A percentile compares a stretch with the other conserved stretches of the same genome.
phyloP scores from a whole-genome alignment of 1,140 invertebrate species.

The Orius insidiosus region DNA sequence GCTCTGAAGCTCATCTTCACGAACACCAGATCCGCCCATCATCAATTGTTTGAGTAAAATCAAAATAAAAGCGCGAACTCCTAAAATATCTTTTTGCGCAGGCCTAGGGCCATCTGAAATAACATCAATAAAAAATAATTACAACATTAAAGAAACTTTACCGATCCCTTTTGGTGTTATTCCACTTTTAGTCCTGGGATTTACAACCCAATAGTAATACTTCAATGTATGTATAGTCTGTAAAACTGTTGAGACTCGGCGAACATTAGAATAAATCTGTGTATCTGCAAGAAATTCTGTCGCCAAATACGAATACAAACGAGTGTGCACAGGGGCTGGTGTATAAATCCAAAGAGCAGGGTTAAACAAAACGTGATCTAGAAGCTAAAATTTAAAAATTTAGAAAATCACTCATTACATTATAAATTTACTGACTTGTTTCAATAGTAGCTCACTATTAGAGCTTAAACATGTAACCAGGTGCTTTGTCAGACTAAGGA shows the following conservation, averaged over 20 bases:
- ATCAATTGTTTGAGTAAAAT: slow-evolving; percentile 92
- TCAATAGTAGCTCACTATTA: slow-evolving; percentile 84
- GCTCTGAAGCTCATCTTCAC: slow-evolving; percentile 96
- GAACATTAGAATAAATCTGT: slow-evolving; percentile 92
- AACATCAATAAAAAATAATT: background rate
- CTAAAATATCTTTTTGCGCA: slow-evolving; percentile 81
- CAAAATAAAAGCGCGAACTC: slow-evolving; percentile 86
- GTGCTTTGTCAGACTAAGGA: slow-evolving; percentile 89
- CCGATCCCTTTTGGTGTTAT: slow-evolving; percentile 86
- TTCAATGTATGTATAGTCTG: slow-evolving; percentile 97
- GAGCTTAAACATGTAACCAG: slow-evolving; percentile 83
- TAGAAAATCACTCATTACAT: too few relatives aligned
- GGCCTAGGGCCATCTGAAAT: slow-evolving; percentile 78
- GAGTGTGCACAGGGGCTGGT: slow-evolving; percentile 85
- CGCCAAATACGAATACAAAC: slow-evolving; percentile 91
- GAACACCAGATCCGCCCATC: slow-evolving; percentile 89
- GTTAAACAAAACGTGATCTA: slow-evolving; percentile 98
- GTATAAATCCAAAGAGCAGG: slow-evolving; percentile 97
- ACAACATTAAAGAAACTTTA: slow-evolving; percentile 29
- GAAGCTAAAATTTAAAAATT: slow-evolving; percentile 83
- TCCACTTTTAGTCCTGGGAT: slow-evolving; percentile 84
- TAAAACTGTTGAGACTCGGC: slow-evolving; percentile 88
- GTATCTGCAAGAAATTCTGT: slow-evolving; percentile 95
- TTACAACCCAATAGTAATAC: slow-evolving; percentile 98
- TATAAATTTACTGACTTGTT: slow-evolving; percentile 53